Evolutionary conservation across 2,888 invertebrate species (phyloP), one percentile per base, ranked within the genome.

Genomic region (Hirudinaria manillensis): DNA sequence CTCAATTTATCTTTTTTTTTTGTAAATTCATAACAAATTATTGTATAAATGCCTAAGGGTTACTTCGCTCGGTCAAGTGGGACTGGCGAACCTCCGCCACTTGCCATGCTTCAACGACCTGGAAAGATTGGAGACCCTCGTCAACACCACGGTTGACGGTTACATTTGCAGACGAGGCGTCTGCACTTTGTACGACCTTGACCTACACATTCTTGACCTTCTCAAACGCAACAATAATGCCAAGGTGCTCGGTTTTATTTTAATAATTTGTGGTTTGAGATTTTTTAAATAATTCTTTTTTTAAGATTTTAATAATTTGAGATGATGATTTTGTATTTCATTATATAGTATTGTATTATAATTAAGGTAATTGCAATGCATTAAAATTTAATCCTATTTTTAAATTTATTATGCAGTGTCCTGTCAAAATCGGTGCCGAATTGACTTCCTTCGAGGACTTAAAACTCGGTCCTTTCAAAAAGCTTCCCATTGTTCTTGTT

Each of bases 101-200:
- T 27, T 77, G 34, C 72, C 74, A 7, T 80, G 80, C 72, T 78
- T 83, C n/a, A 79, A 80, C 71, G 81, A 83, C 36, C 80, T 81
- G 24, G 78, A 79, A 36, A 79, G 82, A 3, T 53, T 79, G 36
- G 72, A 81, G 10, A 76, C 79, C 38, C 80, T 80, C 70, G 81
- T 81, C 32, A 83, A 83, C 79, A 80, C 81, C 1, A 83, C 82
- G 73, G 79, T 84, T n/a, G 80, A 83, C 66, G 75, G 75, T 13
- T 84, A 82, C 79, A 78, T 82, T n/a, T 80, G 80, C 72, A 78
- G 80, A 19, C 78, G 82, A 6, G 80, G 82, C 0, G 78, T 83
- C 29, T 83, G 83, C 72, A 82, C 84, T 0, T 75, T 83, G 61
- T 76, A 80, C 78, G 84, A 84, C 77, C 78, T 84, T 16, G 79